Evolutionary conservation across 1,140 invertebrate genomes (phyloP).

Genomic region (Drosophila bocki): DNA sequence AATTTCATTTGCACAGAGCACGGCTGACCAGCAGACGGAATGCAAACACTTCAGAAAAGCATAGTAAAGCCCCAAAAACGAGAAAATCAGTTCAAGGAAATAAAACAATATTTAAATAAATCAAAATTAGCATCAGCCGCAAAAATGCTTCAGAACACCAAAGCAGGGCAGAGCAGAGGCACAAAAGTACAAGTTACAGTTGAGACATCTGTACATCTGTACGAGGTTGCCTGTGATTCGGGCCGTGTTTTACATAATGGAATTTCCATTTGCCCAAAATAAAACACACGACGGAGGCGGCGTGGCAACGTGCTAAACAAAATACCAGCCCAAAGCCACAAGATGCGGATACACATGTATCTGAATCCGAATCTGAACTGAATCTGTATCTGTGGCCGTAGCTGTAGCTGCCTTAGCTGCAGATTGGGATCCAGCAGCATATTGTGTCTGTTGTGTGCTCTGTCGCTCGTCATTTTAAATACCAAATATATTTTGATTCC

Average conservation of each 20-base stretch:
- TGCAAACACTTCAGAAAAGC: slow-evolving; percentile 44
- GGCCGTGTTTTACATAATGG: slow-evolving; percentile 70
- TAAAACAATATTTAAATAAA: slow-evolving; percentile 78
- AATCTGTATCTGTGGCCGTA: slow-evolving; percentile 1
- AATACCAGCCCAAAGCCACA: slow-evolving; percentile 42
- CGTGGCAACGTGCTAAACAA: slow-evolving; percentile 49
- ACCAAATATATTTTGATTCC: slow-evolving; percentile 56
- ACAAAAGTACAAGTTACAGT: slow-evolving; percentile 34
- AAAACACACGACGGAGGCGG: slow-evolving; percentile 51
- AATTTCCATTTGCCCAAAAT: slow-evolving; percentile 72
- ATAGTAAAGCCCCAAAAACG: slow-evolving; percentile 5
- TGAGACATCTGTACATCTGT: slow-evolving; percentile 31
- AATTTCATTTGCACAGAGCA: slow-evolving; percentile 30
- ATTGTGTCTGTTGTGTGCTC: slow-evolving; percentile 11
- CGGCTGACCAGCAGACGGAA: slow-evolving; percentile 38
- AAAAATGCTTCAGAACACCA: slow-evolving; percentile 31
- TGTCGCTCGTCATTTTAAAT: slow-evolving; percentile 65
- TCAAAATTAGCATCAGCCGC: slow-evolving; percentile 69
- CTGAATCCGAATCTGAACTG: slow-evolving; percentile 10
- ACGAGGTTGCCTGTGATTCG: slow-evolving; percentile 38
- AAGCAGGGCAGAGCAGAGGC: neutral
- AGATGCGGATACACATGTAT: slow-evolving; percentile 41
- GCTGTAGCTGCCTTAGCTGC: slow-evolving; percentile 8
- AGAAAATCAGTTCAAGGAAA: slow-evolving; percentile 47
- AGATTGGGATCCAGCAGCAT: neutral